Percentiles rank a stretch among this genome's conserved stretches.
Conservation (phyloP, 2,797 vertebrate species). For the Megaceryle alcyon region DNA sequence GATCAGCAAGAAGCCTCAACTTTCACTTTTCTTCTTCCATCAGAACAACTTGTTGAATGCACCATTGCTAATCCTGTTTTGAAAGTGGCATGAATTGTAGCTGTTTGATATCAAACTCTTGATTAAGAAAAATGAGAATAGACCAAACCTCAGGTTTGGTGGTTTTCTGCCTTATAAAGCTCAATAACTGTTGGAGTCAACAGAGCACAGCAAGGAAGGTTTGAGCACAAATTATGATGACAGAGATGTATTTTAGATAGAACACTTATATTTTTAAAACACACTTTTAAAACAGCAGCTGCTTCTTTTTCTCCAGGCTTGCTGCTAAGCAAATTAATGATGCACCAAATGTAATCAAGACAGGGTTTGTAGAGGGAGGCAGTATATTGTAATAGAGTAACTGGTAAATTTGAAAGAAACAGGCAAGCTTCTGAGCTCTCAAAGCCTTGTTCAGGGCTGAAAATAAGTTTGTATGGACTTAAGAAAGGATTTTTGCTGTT, state of each 20-base stretch:
- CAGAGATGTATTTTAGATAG: neutral
- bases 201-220: neutral
- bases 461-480: neutral
- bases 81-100: neutral
- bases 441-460: neutral
- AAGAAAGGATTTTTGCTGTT: neutral
- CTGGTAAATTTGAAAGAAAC: neutral
- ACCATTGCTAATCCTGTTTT: neutral
- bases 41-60: neutral
- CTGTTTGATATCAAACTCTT: neutral
- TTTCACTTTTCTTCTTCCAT: neutral
- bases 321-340: constrained; percentile 18
- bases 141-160: neutral
- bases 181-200: neutral
- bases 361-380: neutral
- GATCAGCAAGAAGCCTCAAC: neutral
- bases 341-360: neutral
- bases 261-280: neutral
- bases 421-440: neutral
- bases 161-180: neutral
- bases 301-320: neutral
- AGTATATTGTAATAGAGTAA: neutral
- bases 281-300: neutral
- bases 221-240: neutral
- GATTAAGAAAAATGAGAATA: neutral